phyloP scores from a whole-genome alignment of 2,113 vertebrate genomes.

The Alligator mississippiensis region DNA sequence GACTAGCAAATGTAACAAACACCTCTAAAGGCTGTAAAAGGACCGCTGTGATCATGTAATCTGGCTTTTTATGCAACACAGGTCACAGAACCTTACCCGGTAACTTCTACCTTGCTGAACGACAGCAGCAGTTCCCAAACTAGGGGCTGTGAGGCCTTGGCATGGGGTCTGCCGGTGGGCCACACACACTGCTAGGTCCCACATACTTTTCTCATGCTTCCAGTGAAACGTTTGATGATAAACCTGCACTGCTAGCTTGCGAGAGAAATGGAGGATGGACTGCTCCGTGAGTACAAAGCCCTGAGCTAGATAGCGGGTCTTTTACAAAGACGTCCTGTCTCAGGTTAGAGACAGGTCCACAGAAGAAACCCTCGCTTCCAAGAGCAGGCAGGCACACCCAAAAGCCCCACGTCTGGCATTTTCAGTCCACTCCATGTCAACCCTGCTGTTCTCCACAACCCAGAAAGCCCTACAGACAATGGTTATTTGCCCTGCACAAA shows the following conservation, averaged over 20 bases:
- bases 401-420: not conserved
- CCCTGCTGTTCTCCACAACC: too few relatives aligned
- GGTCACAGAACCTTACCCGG: not conserved
- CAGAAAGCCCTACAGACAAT: not conserved
- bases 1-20: not conserved
- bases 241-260: too few relatives aligned
- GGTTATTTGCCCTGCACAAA: not conserved
- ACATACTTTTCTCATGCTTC: too few relatives aligned
- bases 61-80: not conserved
- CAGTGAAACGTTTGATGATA: too few relatives aligned
- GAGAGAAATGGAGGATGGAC: too few relatives aligned
- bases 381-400: not conserved
- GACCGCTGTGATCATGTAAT: not conserved
- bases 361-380: not conserved
- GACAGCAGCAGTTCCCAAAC: too few relatives aligned
- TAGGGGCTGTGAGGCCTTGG: too few relatives aligned
- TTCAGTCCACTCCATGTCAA: not conserved
- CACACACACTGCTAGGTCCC: too few relatives aligned
- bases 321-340: not conserved
- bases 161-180: too few relatives aligned
- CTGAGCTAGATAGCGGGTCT: not conserved
- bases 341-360: not conserved
- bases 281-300: too few relatives aligned
- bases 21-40: not conserved
- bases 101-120: not conserved